Evolutionary conservation across 1,140 invertebrate genomes (phyloP), one percentile per base, ranked within the genome.

Genomic region (Drosophila auraria): DNA sequence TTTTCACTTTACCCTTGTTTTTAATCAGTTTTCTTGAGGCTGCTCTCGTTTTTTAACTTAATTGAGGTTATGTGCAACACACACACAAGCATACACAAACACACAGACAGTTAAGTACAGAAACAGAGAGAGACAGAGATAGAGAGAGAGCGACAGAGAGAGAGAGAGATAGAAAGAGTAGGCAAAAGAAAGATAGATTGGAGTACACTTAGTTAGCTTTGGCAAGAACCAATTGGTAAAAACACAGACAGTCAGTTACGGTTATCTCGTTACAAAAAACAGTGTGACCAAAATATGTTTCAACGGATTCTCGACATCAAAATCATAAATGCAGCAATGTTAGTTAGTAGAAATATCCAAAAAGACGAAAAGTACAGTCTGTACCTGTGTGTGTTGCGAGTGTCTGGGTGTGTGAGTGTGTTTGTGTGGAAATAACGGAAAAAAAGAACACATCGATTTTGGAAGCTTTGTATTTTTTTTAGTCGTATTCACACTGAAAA

Each of bases 141-240:
- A 73, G 33, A 73, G 42, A 72, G 38, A 61, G 53, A 44, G 49
- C 61, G 15, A 70, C 33, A 62, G 44, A 76, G 17, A 82, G 57
- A 84, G 47, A 81, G 49, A 72, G 57, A 81, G 60, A 86, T 59
- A 86, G 45, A 80, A 63, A 80, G 53, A 80, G 40, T 81, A 79
- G 76, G 78, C 66, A 64, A 64, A 72, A 63, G 69, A 83, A 83
- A 71, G 80, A 70, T 80, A 87, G 66, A 44, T 73, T 71, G 45
- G 70, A 82, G 89, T 72, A 87, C 86, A 87, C 80, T 87, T 84
- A 87, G 84, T 87, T 73, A 89, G 78, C 82, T 87, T 87, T 75
- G 81, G 80, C 58, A 89, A 80, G 75, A 81, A 87, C 84, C 84
- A 87, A 89, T 87, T 89, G 58, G 70, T 57, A 87, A 76, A 77